phyloP scores from a whole-genome alignment of 1,140 invertebrate genomes.

The Trichonephila clavipes region DNA sequence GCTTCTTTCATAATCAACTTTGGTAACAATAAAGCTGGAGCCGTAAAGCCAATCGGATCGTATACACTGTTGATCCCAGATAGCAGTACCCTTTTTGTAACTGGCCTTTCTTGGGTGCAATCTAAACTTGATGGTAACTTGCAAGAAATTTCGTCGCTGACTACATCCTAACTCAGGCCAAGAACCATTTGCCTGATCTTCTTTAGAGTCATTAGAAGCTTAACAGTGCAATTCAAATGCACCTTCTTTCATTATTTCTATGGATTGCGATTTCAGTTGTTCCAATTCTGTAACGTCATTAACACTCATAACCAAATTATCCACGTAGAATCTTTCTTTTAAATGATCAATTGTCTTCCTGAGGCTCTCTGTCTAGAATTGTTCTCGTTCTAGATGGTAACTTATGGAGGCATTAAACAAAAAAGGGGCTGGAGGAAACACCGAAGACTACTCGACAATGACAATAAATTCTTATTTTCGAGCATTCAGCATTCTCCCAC shows the following conservation, averaged over 20 bases:
- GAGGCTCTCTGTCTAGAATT: too few relatives aligned
- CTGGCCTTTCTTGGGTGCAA: too few relatives aligned
- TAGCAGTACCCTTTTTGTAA: constrained; percentile 5
- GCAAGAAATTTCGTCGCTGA: background rate
- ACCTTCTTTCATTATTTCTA: background rate
- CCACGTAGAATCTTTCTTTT: constrained; percentile 26
- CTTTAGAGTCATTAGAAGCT: background rate
- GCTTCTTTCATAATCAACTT: too few relatives aligned
- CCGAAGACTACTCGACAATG: too few relatives aligned
- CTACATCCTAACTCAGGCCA: background rate
- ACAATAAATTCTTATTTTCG: too few relatives aligned
- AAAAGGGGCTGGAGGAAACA: too few relatives aligned
- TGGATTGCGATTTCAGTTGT: background rate
- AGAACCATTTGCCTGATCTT: background rate
- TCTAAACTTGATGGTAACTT: too few relatives aligned
- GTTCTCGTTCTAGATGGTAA: too few relatives aligned
- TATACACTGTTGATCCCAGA: background rate
- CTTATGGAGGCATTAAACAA: too few relatives aligned
- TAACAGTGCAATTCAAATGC: background rate
- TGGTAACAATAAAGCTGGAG: too few relatives aligned
- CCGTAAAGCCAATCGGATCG: background rate
- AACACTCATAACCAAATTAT: background rate
- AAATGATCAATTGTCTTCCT: background rate
- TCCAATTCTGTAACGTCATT: background rate
- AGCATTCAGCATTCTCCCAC: too few relatives aligned